Evolutionary conservation across 2,888 invertebrate genomes (phyloP).

Genomic region (Callyntrura sp.): DNA sequence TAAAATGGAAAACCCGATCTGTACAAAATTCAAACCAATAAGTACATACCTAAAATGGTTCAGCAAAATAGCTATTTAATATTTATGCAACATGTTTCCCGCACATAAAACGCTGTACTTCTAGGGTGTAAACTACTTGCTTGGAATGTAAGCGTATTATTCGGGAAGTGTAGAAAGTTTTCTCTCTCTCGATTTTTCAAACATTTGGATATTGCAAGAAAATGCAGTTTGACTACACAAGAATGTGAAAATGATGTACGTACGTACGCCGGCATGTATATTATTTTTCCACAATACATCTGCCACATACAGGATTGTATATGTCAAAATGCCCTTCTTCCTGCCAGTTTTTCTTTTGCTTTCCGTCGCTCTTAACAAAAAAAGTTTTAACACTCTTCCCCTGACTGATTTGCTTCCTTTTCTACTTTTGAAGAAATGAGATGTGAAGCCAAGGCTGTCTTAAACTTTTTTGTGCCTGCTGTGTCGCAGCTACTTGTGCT

Average conservation of each 20-base stretch:
- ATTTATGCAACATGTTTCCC: not conserved
- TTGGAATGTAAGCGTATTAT: too few relatives aligned
- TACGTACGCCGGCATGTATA: not conserved
- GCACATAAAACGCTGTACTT: not conserved
- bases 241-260: too few relatives aligned
- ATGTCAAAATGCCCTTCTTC: constrained; percentile 55
- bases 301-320: constrained; percentile 53
- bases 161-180: too few relatives aligned
- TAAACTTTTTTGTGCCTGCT: constrained; percentile 36
- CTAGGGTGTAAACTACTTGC: too few relatives aligned
- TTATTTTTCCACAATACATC: constrained; percentile 33
- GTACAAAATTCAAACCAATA: too few relatives aligned
- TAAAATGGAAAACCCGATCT: too few relatives aligned
- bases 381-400: constrained; percentile 12
- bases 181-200: too few relatives aligned
- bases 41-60: too few relatives aligned
- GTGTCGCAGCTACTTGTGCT: not conserved
- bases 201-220: too few relatives aligned
- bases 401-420: constrained; percentile 44
- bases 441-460: constrained; percentile 30
- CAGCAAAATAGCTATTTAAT: not conserved
- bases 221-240: not conserved
- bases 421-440: not conserved
- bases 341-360: constrained; percentile 35
- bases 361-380: not conserved